Evolutionary conservation across 2,888 invertebrate species (phyloP).

Genomic region (Drosophila austrosaltans): DNA sequence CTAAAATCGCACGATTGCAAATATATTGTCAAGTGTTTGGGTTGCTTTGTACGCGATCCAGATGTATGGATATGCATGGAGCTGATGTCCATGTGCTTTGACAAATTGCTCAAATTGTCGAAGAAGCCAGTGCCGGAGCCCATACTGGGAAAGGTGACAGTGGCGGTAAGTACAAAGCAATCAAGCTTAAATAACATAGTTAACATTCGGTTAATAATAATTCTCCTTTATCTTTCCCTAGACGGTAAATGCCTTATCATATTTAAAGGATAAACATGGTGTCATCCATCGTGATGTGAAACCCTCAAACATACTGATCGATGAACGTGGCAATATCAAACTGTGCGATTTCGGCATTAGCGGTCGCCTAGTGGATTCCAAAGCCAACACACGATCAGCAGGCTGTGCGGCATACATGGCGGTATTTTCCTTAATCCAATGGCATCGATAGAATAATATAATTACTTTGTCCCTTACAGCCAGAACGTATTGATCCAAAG

Average conservation of each 20-base stretch:
- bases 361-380: constrained; percentile 98
- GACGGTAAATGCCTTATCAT: constrained; percentile 98
- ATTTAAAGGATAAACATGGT: constrained; percentile 98
- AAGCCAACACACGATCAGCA: constrained; percentile 97
- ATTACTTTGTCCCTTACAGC: constrained; percentile 85
- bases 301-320: constrained; percentile 98
- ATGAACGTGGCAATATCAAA: constrained; percentile 97
- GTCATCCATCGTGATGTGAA: constrained; percentile 99
- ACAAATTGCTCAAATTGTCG: constrained; percentile 94
- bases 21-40: constrained; percentile 98
- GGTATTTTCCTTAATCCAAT: constrained; percentile 85
- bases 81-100: constrained; percentile 99
- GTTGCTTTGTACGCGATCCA: constrained; percentile 98
- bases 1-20: constrained; percentile 98
- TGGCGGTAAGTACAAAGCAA: constrained; percentile 89
- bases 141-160: constrained; percentile 98
- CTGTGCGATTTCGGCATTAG: constrained; percentile 99
- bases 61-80: constrained; percentile 99
- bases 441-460: background rate
- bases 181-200: background rate
- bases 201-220: background rate
- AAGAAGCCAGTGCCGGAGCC: constrained; percentile 96
- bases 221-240: constrained; percentile 80
- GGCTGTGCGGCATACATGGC: constrained; percentile 99
- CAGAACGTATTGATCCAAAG: constrained; percentile 97